Conservation (phyloP, 2,797 vertebrate species). For the Eidolon dupreanum region DNA sequence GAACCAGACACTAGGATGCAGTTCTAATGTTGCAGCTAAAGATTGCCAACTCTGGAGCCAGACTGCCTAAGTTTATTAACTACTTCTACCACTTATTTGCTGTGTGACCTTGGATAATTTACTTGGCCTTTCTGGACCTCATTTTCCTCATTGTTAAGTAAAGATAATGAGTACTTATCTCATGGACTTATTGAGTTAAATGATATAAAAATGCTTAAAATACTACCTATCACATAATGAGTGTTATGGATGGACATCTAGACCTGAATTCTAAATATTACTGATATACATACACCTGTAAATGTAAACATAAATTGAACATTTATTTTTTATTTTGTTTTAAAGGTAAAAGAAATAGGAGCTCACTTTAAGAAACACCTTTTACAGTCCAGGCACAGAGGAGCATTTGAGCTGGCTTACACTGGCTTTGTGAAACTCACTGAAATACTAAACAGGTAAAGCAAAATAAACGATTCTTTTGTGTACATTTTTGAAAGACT, state of each 20-base stretch:
- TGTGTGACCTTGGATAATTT: not conserved
- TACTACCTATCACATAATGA: not conserved
- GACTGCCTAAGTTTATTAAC: not conserved
- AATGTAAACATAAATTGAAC: not conserved
- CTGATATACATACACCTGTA: not conserved
- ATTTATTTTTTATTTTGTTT: slow-evolving; percentile 59
- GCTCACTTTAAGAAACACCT: slow-evolving; percentile 96
- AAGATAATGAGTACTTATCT: not conserved
- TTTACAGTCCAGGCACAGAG: slow-evolving; percentile 96
- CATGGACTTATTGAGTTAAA: slow-evolving; percentile 3
- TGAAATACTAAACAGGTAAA: slow-evolving; percentile 95
- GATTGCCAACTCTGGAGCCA: not conserved
- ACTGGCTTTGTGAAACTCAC: slow-evolving; percentile 97
- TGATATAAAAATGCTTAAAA: slow-evolving; percentile 38
- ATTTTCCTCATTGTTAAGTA: not conserved
- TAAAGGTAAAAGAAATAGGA: slow-evolving; percentile 94
- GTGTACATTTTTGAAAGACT: slow-evolving; percentile 45
- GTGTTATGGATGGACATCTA: not conserved
- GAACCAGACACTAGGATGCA: not conserved
- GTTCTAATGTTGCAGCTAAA: not conserved
- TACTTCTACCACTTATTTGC: not conserved
- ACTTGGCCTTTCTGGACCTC: slow-evolving; percentile 3
- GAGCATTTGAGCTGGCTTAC: slow-evolving; percentile 97
- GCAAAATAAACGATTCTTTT: slow-evolving; percentile 59
- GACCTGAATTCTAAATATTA: slow-evolving; percentile 15